Base-by-base conservation (phyloP, 2,888 invertebrate species). In the Syrphus vitripennis region DNA sequence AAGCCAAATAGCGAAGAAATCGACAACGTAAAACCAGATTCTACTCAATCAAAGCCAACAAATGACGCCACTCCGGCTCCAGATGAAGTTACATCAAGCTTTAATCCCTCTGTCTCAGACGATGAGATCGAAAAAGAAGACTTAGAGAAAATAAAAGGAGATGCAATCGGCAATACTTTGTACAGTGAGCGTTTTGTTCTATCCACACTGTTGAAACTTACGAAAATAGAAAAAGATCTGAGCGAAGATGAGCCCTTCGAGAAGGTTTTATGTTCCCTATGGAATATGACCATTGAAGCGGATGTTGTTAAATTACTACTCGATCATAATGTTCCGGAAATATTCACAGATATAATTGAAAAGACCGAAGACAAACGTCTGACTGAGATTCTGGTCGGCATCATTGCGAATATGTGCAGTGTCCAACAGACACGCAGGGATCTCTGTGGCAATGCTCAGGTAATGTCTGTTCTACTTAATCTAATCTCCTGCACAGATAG, bases 271-370 rank as follows among this genome's bases (percentile, higher is more conserved):
- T 96, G 96, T 89, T 94, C 95, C 6, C 91, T 97, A 0, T 97
- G 97, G 97, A 97, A 97, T 88, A 97, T 97, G 96, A 96, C 97
- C 0, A 93, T 95, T 0, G 96, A 97, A 88, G 94, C 94, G 87
- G 97, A 96, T 89, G 95, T 97, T 0, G 96, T 96, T 10, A 90
- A 94, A 50, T 95, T 95, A 89, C 92, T 97, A 12, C 92, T 95
- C 74, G 93, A 95, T 88, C 94, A 96, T 83, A 94, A 96, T 83
- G 95, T 95, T 79, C 93, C 96, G 4, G 94, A 95, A 74, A 69
- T 93, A 0, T 91, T 92, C 21, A 88, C 90, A n/a, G 89, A 88
- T 61, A 92, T 97, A 19, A 94, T 95, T 16, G 93, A 94, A 77
- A 93, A 94, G 0, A 94, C 95, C 0, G 93, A 94, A 63, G 94